Evolutionary conservation across 2,113 vertebrate species (phyloP).

Genomic region (Salvelinus sp.): DNA sequence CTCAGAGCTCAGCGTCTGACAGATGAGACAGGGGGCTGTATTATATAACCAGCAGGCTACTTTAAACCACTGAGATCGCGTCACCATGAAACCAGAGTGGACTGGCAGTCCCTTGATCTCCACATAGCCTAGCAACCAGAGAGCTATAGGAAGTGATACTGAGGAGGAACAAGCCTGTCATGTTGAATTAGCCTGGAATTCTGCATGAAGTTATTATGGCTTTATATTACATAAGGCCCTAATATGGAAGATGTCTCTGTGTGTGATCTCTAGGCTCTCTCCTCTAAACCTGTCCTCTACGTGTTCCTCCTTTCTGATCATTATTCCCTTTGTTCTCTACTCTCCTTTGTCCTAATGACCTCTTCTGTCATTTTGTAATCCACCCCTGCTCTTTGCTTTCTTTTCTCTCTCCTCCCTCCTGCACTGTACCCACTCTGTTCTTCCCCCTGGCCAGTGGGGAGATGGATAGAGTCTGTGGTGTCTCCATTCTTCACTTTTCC

Average conservation of each 20-base stretch:
- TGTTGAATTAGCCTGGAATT: conserved; percentile 59
- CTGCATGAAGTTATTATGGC: too few relatives aligned
- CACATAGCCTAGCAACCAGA: conserved; percentile 58
- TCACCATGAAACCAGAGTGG: conserved; percentile 50
- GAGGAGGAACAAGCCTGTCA: conserved; percentile 53
- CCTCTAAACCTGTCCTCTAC: neutral
- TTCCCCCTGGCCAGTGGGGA: too few relatives aligned
- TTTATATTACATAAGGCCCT: too few relatives aligned
- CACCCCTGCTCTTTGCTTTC: too few relatives aligned
- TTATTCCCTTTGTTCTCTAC: neutral
- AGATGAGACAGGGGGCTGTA: neutral
- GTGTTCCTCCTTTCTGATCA: neutral
- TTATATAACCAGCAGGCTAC: conserved; percentile 21
- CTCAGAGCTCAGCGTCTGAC: neutral
- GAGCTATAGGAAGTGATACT: neutral
- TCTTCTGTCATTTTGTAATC: too few relatives aligned
- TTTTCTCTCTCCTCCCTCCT: neutral
- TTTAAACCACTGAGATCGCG: conserved; percentile 36
- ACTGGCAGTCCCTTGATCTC: conserved; percentile 55
- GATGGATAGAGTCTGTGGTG: too few relatives aligned
- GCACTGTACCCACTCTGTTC: neutral
- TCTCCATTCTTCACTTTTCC: neutral
- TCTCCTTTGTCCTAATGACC: neutral
- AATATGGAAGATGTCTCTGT: too few relatives aligned
- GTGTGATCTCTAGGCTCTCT: neutral